Conservation (phyloP, 2,797 vertebrate genomes). For the Mormyrops attenuatus region DNA sequence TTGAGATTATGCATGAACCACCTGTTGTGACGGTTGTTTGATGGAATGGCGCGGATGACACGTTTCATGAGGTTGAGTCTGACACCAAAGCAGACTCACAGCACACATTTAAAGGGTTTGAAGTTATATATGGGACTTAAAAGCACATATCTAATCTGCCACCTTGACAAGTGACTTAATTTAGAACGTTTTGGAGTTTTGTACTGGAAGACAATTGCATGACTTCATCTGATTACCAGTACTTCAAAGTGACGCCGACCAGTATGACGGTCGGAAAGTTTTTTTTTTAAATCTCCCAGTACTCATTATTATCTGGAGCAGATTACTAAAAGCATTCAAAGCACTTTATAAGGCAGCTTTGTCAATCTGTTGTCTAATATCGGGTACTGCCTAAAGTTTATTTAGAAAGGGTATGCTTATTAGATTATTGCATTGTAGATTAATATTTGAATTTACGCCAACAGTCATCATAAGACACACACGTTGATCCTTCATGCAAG, state of each 20-base stretch:
- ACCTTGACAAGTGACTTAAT: neutral
- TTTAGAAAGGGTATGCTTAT: neutral
- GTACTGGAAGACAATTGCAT: neutral
- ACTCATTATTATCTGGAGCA: neutral
- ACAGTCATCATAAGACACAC: neutral
- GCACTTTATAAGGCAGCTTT: neutral
- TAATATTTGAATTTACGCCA: neutral
- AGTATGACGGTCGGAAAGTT: neutral
- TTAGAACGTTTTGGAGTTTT: neutral
- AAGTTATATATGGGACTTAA: neutral
- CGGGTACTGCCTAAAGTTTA: neutral
- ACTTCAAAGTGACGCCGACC: neutral
- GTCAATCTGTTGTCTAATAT: neutral
- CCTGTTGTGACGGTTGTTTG: neutral
- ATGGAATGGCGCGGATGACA: neutral
- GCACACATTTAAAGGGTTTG: neutral
- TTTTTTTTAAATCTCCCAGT: too few species aligned
- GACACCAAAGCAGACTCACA: neutral
- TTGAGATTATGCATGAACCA: neutral
- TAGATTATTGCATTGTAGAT: neutral
- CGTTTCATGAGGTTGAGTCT: neutral
- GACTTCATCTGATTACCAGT: neutral
- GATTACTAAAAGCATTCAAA: neutral
- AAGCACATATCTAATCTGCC: neutral
- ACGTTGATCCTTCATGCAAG: neutral